phyloP scores from a whole-genome alignment of 2,888 invertebrate genomes.

The Rhagophthalmus giganteus region DNA sequence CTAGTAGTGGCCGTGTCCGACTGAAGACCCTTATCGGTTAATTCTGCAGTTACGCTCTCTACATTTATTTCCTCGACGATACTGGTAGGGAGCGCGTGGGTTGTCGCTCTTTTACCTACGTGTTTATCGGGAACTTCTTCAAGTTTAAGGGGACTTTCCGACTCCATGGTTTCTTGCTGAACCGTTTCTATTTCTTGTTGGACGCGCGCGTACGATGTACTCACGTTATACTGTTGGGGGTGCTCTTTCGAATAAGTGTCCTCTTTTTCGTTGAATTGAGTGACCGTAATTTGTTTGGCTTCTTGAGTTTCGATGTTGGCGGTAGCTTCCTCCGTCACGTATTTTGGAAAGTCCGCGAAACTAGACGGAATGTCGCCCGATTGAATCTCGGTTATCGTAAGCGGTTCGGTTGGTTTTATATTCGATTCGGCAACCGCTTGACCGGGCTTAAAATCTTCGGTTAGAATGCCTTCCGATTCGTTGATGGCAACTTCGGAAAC shows the following conservation, averaged over 20 bases:
- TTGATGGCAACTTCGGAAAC: constrained; percentile 63
- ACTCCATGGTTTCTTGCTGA: constrained; percentile 67
- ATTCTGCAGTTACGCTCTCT: constrained; percentile 50
- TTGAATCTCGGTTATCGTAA: constrained; percentile 64
- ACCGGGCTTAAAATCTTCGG: constrained; percentile 58
- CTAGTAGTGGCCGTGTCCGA: constrained; percentile 52
- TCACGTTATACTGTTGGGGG: constrained; percentile 52
- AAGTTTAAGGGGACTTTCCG: constrained; percentile 61
- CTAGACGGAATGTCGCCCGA: constrained; percentile 60
- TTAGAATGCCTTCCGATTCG: constrained; percentile 67
- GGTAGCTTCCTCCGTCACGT: constrained; percentile 59
- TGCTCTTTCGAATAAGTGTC: constrained; percentile 48
- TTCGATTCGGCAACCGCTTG: constrained; percentile 61
- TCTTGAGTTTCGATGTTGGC: constrained; percentile 63
- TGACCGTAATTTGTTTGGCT: constrained; percentile 66
- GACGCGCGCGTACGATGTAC: constrained; percentile 59
- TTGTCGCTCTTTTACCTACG: constrained; percentile 57
- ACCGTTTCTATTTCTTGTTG: constrained; percentile 65
- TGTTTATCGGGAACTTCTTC: constrained; percentile 60
- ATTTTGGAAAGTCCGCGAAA: constrained; percentile 60
- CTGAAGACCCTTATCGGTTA: constrained; percentile 39
- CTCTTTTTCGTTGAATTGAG: constrained; percentile 70
- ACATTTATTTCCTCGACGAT: constrained; percentile 56
- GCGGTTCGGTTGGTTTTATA: constrained; percentile 62
- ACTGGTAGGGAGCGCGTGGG: constrained; percentile 59